These are phyloP conservation scores for Neodontobutis hainanensis DNA, from an alignment of 2,113 vertebrate genomes.

Conservation along the genomic window DNA sequence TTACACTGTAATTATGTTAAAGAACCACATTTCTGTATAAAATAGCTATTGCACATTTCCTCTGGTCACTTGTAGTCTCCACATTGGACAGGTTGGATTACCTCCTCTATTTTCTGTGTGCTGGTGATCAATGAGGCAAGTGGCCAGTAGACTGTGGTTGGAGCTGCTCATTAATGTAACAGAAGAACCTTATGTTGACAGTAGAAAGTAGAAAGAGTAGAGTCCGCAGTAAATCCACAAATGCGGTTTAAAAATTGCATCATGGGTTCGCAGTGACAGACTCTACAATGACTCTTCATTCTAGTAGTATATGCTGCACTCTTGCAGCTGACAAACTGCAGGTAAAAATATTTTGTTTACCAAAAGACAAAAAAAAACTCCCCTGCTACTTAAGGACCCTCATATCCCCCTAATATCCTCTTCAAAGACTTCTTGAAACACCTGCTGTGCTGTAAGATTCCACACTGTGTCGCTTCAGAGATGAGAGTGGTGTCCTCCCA, in stretches of 20 bases:
- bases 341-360: background rate
- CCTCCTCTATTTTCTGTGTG: conserved; percentile 44
- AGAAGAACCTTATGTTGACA: conserved; percentile 28
- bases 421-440: conserved; percentile 33
- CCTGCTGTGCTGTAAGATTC: conserved; percentile 32
- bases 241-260: too few species aligned
- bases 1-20: background rate
- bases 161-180: conserved; percentile 60
- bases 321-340: conserved; percentile 16
- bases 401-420: conserved; percentile 12
- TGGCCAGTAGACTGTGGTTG: conserved; percentile 41
- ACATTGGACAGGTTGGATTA: conserved; percentile 43
- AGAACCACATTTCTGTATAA: conserved; percentile 1
- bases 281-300: too few species aligned
- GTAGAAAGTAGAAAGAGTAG: background rate
- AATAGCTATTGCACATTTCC: conserved; percentile 4
- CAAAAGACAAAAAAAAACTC: conserved; percentile 17
- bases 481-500: conserved; percentile 9
- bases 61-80: conserved; percentile 16
- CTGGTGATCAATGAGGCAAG: conserved; percentile 60
- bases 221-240: too few species aligned
- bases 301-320: background rate
- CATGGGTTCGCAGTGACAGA: too few species aligned
- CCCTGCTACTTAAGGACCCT: conserved; percentile 6
- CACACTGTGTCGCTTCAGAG: conserved; percentile 18